These are phyloP conservation scores for Troglohyphantes excavatus DNA, from an alignment of 2,888 invertebrate genomes.

Conservation along the genomic window DNA sequence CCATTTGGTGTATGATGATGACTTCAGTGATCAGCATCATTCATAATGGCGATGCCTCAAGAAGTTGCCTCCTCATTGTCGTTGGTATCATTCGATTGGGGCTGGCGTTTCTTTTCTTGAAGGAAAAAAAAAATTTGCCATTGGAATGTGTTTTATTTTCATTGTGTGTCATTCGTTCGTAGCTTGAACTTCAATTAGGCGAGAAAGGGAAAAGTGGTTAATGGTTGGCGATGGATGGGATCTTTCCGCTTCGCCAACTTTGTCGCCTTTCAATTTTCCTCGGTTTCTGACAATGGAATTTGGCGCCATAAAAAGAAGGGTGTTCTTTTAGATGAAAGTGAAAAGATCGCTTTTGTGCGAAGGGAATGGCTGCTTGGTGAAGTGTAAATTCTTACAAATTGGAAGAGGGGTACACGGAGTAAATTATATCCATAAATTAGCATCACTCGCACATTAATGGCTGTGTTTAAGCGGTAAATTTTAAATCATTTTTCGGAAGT, in stretches of 20 bases:
- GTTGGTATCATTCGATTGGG: too few relatives aligned
- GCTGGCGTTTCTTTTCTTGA: too few relatives aligned
- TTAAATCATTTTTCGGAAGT: too few relatives aligned
- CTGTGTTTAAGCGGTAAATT: too few relatives aligned
- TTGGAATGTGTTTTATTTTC: conserved; percentile 12
- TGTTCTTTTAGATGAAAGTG: not conserved
- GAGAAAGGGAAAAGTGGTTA: conserved; percentile 15
- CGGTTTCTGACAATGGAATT: conserved; percentile 4
- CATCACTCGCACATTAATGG: too few relatives aligned
- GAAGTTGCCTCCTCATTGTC: too few relatives aligned
- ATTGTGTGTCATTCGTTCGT: not conserved
- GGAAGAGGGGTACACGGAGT: not conserved
- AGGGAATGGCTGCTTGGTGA: not conserved
- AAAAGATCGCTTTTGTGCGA: not conserved
- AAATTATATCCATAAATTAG: too few relatives aligned
- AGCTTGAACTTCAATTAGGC: conserved; percentile 25
- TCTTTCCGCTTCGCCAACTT: conserved; percentile 22
- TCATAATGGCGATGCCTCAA: conserved; percentile 50
- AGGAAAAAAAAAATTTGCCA: not conserved
- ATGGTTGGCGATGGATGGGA: conserved; percentile 25
- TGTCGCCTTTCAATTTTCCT: conserved; percentile 39
- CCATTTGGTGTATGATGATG: conserved; percentile 12
- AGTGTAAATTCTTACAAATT: conserved; percentile 16
- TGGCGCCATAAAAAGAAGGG: not conserved
- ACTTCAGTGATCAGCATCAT: conserved; percentile 51